Evolutionary conservation across 2,797 vertebrate species (phyloP), one percentile per base, ranked within the genome.

Genomic region (Arctocebus calabarensis): DNA sequence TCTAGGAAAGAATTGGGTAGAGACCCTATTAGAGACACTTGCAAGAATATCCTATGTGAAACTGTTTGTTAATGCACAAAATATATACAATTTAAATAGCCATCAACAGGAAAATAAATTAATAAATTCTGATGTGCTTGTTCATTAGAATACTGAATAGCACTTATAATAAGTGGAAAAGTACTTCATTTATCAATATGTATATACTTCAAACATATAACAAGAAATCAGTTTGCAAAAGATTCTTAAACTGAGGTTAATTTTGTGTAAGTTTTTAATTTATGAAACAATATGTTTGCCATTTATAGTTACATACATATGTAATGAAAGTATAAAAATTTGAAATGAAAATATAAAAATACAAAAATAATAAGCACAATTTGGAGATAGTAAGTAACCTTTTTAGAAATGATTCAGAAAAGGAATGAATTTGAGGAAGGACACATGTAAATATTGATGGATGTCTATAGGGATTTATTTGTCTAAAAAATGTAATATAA

Each of bases 361-460:
- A 52, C 16, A 16, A 52, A 52, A 52, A 70, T 22, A 55, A 64
- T 55, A 52, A 85, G 73, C 3, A 59, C 22, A 74, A n/a, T 45
- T 78, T 40, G 4, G 45, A 62, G 9, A 68, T 43, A 82, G 40
- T 61, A 61, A 64, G 34, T 20, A 52, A 77, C 34, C 48, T 52
- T 92, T 93, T 83, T 55, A 34, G 34, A 90, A 86, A 94, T 25
- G 29, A 84, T 78, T 52, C 43, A 87, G 48, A 90, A 66, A 7
- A 48, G 20, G 40, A 52, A 81, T 43, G 22, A 87, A 70, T 77
- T 70, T 61, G 29, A 87, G 14, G 10, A 87, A 32, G 34, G 70
- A 40, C 11, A 87, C 29, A 10, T 81, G 32, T 13, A 90, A 83
- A 68, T 83, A 78, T 40, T 62, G 17, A 22, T 55, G 5, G 29